Conservation (phyloP, 2,797 vertebrate genomes). For the Enteromius paludinosus region DNA sequence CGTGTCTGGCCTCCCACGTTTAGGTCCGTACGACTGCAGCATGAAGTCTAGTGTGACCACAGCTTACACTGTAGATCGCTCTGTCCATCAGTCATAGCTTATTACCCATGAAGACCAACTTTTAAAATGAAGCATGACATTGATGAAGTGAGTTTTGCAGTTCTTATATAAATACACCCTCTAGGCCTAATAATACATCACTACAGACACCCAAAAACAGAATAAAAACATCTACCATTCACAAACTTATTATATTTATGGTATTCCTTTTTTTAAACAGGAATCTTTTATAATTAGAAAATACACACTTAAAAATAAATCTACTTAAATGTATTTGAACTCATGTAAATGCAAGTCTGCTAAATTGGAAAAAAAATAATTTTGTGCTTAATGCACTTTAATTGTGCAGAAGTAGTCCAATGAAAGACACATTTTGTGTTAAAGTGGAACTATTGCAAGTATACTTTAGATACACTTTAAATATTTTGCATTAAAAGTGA, state of each 20-base stretch:
- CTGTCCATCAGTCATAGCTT: constrained; percentile 5
- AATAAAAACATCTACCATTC: neutral
- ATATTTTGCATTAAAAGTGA: too few species aligned
- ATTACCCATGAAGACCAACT: neutral
- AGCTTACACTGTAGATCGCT: neutral
- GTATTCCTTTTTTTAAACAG: neutral
- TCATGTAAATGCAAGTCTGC: too few species aligned
- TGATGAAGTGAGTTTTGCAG: neutral
- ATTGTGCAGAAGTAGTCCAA: too few species aligned
- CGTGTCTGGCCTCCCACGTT: neutral
- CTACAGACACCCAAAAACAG: neutral
- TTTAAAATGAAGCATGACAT: neutral
- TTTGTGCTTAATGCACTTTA: too few species aligned
- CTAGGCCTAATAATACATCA: neutral
- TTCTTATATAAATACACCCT: neutral
- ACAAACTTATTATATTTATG: neutral
- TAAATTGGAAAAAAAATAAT: too few species aligned
- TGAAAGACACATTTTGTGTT: too few species aligned
- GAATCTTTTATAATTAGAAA: neutral
- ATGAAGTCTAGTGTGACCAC: too few species aligned
- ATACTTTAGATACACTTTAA: too few species aligned
- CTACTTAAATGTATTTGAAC: too few species aligned
- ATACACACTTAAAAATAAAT: neutral
- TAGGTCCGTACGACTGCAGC: neutral
- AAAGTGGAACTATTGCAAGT: too few species aligned